Base-by-base conservation (phyloP, 2,888 invertebrate species). In the Sericinus montela region DNA sequence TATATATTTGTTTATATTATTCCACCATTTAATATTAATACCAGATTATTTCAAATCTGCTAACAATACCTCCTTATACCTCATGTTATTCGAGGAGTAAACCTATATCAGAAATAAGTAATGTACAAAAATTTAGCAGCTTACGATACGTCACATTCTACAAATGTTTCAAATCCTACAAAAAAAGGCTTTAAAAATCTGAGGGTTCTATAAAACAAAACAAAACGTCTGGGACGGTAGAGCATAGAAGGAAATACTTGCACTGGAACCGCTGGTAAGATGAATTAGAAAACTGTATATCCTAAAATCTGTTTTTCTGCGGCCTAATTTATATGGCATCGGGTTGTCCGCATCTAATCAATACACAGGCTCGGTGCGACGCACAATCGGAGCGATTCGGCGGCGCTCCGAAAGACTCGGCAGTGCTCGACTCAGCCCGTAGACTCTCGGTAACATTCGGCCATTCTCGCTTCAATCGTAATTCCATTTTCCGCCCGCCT, bases 401-500 rank as follows among this genome's bases (percentile, higher is more conserved):
- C 34, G 16, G 25, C 43, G 32, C 53, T 85, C 88, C 87, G 69
- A 49, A 14, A 29, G 35, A 34, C 48, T 80, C 84, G 86, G 67
- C 48, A 19, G 32, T 50, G 63, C 72, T 53, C 57, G 51, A 38
- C 25, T 39, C n/a, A 30, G 47, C 63, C 56, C 69, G 62, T 71
- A 67, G 60, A 61, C 64, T 66, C 60, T 72, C 74, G 74, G 68
- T 75, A 72, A 74, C 72, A 59, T 68, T 81, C 76, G 69, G 75
- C 69, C 65, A 68, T 72, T 80, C 83, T 83, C 86, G 83, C 86
- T 87, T 75, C 84, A 89, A 89, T 87, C 87, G 88, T 87, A 87
- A 89, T 89, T 87, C 87, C 87, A 88, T 89, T 89, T 89, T 89
- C 89, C 88, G 87, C 87, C 86, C 88, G 89, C 89, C 88, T 88